These are phyloP conservation scores for Acropternis orthonyx DNA, from an alignment of 2,797 vertebrate genomes.

Conservation along the genomic window DNA sequence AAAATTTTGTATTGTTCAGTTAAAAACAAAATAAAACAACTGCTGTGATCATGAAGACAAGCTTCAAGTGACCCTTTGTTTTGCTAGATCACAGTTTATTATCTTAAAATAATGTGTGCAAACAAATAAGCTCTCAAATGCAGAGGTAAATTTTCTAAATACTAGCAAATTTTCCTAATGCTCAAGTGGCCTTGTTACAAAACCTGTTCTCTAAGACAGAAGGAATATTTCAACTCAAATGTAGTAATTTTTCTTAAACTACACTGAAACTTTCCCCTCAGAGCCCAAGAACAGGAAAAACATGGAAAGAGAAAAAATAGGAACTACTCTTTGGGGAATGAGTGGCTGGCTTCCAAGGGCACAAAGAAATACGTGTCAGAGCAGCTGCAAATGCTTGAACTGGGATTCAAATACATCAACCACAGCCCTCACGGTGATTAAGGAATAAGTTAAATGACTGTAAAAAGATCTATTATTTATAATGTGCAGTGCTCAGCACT, in stretches of 20 bases:
- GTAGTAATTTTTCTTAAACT: not conserved
- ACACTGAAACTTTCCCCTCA: not conserved
- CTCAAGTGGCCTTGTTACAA: not conserved
- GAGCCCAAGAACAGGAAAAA: not conserved
- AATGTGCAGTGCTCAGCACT: not conserved
- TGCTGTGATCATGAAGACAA: constrained; percentile 23
- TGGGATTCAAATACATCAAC: constrained; percentile 8
- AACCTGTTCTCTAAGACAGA: not conserved
- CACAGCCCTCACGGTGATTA: constrained; percentile 11
- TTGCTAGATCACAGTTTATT: constrained; percentile 37
- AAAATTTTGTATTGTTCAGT: not conserved
- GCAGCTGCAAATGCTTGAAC: constrained; percentile 50
- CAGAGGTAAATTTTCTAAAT: not conserved
- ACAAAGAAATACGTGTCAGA: constrained; percentile 39
- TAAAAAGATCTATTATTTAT: constrained; percentile 35
- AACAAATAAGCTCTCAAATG: accelerated
- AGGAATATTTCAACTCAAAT: not conserved
- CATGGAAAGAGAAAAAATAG: not conserved
- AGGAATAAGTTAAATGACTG: constrained; percentile 38
- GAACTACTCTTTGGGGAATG: not conserved
- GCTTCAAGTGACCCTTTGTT: constrained; percentile 15
- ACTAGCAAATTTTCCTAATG: not conserved
- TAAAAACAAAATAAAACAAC: not conserved
- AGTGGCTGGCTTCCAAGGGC: constrained; percentile 29
- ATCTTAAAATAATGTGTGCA: not conserved